These are phyloP conservation scores for Philereme vetulata DNA, from an alignment of 2,888 invertebrate genomes.

Conservation along the genomic window DNA sequence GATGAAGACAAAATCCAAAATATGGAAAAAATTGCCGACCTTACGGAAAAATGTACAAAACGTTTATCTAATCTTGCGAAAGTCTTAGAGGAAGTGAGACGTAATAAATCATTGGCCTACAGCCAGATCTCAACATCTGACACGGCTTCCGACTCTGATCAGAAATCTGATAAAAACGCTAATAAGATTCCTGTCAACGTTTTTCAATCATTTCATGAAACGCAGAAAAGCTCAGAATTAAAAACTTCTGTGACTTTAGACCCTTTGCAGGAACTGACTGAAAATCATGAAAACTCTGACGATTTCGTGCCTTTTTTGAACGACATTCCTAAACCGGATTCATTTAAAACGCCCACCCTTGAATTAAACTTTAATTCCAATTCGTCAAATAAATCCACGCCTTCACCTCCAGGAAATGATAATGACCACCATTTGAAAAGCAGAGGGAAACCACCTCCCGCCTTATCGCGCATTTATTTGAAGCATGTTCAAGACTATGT, in stretches of 20 bases:
- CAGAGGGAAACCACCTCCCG: slow-evolving; percentile 72
- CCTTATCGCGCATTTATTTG: slow-evolving; percentile 64
- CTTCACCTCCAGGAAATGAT: slow-evolving; percentile 35
- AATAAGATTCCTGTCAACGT: slow-evolving; percentile 31
- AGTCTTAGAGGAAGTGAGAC: slow-evolving; percentile 76
- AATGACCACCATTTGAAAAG: slow-evolving; percentile 44
- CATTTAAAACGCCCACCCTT: slow-evolving; percentile 40
- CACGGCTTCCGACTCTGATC: slow-evolving; percentile 64
- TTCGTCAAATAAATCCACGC: slow-evolving; percentile 32
- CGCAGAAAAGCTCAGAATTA: slow-evolving; percentile 31
- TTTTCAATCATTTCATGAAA: slow-evolving; percentile 31
- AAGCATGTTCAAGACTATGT: slow-evolving; percentile 61
- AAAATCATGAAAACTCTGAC: slow-evolving; percentile 33
- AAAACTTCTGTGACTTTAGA: slow-evolving; percentile 36
- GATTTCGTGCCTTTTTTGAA: slow-evolving; percentile 57
- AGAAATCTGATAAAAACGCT: slow-evolving; percentile 52
- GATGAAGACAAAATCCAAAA: slow-evolving; percentile 76
- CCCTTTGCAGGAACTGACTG: slow-evolving; percentile 27
- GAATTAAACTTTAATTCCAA: slow-evolving; percentile 29
- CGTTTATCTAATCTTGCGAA: slow-evolving; percentile 75
- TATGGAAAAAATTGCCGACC: slow-evolving; percentile 78
- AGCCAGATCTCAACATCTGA: slow-evolving; percentile 70
- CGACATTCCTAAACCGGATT: slow-evolving; percentile 65
- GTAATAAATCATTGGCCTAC: slow-evolving; percentile 71
- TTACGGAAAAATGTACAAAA: slow-evolving; percentile 76